phyloP scores from a whole-genome alignment of 2,888 invertebrate genomes.

The Hoplodrina ambigua region DNA sequence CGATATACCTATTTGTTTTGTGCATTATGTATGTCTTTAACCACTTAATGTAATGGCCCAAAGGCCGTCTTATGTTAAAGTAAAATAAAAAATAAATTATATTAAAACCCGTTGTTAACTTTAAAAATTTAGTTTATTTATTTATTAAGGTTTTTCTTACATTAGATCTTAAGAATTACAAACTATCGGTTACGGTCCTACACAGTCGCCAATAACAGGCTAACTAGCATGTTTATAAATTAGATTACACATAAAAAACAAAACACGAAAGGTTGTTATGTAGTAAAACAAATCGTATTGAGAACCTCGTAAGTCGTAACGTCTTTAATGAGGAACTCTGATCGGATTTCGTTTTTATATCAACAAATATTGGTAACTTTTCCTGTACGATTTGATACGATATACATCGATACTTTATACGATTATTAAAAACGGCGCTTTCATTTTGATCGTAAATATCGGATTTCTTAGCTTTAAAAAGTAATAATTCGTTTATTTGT shows the following conservation, averaged over 20 bases:
- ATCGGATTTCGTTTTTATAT: conserved; percentile 5
- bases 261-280: too few relatives aligned
- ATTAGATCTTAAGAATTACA: too few relatives aligned
- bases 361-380: conserved; percentile 19
- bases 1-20: neutral
- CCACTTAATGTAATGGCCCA: too few relatives aligned
- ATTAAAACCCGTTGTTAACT: too few relatives aligned
- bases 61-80: too few relatives aligned
- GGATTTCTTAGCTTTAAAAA: conserved; percentile 39
- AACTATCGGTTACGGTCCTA: too few relatives aligned
- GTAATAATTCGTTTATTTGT: conserved; percentile 36
- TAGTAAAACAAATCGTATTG: neutral
- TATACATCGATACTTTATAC: conserved; percentile 47
- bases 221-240: too few relatives aligned
- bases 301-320: neutral
- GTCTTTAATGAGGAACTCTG: neutral
- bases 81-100: too few relatives aligned
- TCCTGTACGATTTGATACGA: conserved; percentile 23
- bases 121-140: too few relatives aligned
- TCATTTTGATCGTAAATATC: conserved; percentile 52
- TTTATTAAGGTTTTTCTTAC: too few relatives aligned
- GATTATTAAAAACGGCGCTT: conserved; percentile 37
- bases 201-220: too few relatives aligned
- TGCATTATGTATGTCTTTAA: neutral
- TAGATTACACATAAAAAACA: too few relatives aligned